phyloP scores from a whole-genome alignment of 1,140 invertebrate genomes.

The Triops cancriformis region DNA sequence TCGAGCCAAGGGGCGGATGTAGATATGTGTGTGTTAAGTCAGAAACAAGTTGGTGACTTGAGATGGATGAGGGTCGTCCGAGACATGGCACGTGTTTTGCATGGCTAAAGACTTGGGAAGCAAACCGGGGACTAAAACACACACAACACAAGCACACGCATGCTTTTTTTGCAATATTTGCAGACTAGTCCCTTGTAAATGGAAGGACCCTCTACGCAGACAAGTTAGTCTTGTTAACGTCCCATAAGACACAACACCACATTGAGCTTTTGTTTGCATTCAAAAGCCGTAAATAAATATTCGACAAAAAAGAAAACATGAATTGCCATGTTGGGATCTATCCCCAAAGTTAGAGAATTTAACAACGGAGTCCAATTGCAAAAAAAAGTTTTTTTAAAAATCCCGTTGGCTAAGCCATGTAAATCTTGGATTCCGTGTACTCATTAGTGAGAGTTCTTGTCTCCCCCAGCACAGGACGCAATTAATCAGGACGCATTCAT shows the following conservation, averaged over 20 bases:
- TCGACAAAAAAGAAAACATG: too few species aligned
- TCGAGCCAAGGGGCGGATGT: not conserved
- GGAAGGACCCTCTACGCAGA: not conserved
- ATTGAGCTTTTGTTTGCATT: not conserved
- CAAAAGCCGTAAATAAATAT: not conserved
- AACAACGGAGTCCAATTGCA: not conserved
- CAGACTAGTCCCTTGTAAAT: not conserved
- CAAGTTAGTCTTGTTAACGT: not conserved
- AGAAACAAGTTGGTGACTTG: constrained; percentile 13
- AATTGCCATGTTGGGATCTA: not conserved
- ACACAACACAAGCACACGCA: not conserved
- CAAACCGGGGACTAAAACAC: not conserved
- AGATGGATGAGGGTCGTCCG: constrained; percentile 6
- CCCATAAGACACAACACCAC: not conserved
- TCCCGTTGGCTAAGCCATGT: not conserved
- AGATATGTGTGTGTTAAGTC: not conserved
- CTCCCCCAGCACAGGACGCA: not conserved
- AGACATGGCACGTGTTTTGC: constrained; percentile 8
- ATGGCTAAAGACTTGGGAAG: not conserved
- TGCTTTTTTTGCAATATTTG: not conserved
- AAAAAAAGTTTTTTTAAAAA: not conserved
- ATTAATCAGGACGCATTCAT: not conserved
- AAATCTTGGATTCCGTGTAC: not conserved
- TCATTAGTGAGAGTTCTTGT: not conserved
- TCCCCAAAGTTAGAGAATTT: not conserved